Base-by-base conservation (phyloP, 2,797 vertebrate genomes). In the Chromis chromis region DNA sequence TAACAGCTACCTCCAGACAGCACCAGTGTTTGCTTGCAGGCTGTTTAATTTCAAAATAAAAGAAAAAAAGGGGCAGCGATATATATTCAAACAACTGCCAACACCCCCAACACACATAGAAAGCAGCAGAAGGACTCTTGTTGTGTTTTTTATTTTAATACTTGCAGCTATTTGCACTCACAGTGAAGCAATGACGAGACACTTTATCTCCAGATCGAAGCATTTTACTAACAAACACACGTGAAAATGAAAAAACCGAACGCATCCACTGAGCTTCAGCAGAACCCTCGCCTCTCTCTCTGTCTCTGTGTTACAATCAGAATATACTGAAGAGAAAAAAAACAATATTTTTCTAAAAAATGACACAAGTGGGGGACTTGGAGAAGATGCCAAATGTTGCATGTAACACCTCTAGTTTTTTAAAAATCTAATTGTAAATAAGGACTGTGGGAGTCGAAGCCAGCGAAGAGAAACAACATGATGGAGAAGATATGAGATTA, bases 381-480 rank as follows among this genome's bases (percentile, higher is more conserved):
- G 33, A 90, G 79, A 91, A 86, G 86, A 95, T 94, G 93, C 93
- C 94, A 95, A 94, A 94, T 92, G 91, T 90, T 94, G 94, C 93
- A 94, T 94, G 94, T 89, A 89, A 93, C 89, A 90, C 87, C 88
- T 93, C 86, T 94, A 92, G 91, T 93, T 93, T 94, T 94, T 88
- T 81, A 85, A 89, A 85, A 88, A 82, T 89, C 70, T 49, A 76
- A 86, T 60, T 91, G 84, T 90, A 90, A 78, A 91, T 90, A 91
- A 89, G 54, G 61, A 76, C 81, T 74, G 6, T 50, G 5, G 40
- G 73, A 65, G 74, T 58, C 3, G 1, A 81, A 76, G 84, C 85
- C 84, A 84, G 88, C 74, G 25, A 52, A 69, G 36, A 49, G 6
- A 48, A 22, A 53, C 66, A 74, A 72, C 60, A 54, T 9, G 59